These are phyloP conservation scores for Novumbra hubbsi DNA, from an alignment of 2,797 vertebrate species.

Conservation along the genomic window DNA sequence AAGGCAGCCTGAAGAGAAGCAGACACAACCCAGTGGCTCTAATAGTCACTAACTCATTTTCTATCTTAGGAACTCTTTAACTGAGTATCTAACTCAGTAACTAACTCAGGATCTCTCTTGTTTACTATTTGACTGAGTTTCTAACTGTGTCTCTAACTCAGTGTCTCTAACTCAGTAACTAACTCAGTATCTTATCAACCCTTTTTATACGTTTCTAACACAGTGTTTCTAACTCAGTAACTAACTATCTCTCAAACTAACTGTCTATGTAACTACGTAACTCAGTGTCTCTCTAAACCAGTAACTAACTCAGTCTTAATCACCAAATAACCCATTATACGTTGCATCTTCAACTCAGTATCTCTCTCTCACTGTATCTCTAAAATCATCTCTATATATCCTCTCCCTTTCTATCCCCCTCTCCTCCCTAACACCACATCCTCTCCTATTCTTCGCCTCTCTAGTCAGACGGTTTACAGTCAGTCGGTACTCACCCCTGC, in stretches of 20 bases:
- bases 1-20: slow-evolving; percentile 86
- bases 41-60: neutral
- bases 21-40: neutral
- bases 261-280: too few species aligned
- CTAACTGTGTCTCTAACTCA: too few species aligned
- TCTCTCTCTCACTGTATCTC: neutral
- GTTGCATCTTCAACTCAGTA: neutral
- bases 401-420: neutral
- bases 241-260: too few species aligned
- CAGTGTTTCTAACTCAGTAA: too few species aligned
- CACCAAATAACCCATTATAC: neutral
- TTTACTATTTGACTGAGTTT: too few species aligned
- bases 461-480: neutral
- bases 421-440: neutral
- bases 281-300: too few species aligned
- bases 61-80: neutral
- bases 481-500: slow-evolving; percentile 85
- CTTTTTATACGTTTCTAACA: too few species aligned
- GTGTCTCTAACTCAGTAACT: too few species aligned
- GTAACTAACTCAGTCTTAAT: too few species aligned
- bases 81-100: neutral
- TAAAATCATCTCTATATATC: neutral
- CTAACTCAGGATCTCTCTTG: neutral
- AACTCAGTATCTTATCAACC: too few species aligned
- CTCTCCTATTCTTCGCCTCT: neutral